Evolutionary conservation across 1,140 invertebrate genomes (phyloP), one percentile per base, ranked within the genome.

Genomic region (Saccostrea echinata): DNA sequence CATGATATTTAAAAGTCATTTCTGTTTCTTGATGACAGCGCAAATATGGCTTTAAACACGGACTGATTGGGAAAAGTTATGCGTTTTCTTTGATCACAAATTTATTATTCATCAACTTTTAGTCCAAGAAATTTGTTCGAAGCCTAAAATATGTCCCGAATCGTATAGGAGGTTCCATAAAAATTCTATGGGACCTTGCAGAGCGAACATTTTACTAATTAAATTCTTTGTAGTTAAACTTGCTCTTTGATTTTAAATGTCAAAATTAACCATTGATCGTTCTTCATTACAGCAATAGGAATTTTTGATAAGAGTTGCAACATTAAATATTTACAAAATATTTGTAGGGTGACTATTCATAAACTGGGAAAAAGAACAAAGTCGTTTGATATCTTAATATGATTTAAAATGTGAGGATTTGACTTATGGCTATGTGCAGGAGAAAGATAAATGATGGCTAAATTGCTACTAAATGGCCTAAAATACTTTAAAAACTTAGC

Each of bases 1-100:
- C 24, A 76, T 33, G 68, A 76, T 33, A 76, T 76, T 76, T 76
- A 76, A 76, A 76, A 76, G 68, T 76, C 68, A 76, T 33, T 27
- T 30, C 68, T 76, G 68, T 33, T 30, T 16, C 27, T 30, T 16
- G 30, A 76, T 27, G 68, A 76, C 68, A 76, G 68, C 27, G 68
- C 68, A 76, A 76, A 76, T 33, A 76, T 18, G 68, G 68, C 68
- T 30, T 33, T 76, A 30, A 76, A 76, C 68, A 30, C 68, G 27
- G 68, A 76, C 27, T 33, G 68, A 33, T 30, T 33, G 24, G 24
- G 68, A 30, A 76, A 76, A 11, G 27, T 33, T 35, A 76, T 76
- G 24, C 68, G 12, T 76, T 76, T 76, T 76, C 68, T 76, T 76
- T 76, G 68, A 76, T 76, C 68, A 27, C 68, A 30, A 21, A 64